Evolutionary conservation across 2,113 vertebrate species (phyloP), one percentile per base, ranked within the genome.

Genomic region (Rhabdomys dilectus): DNA sequence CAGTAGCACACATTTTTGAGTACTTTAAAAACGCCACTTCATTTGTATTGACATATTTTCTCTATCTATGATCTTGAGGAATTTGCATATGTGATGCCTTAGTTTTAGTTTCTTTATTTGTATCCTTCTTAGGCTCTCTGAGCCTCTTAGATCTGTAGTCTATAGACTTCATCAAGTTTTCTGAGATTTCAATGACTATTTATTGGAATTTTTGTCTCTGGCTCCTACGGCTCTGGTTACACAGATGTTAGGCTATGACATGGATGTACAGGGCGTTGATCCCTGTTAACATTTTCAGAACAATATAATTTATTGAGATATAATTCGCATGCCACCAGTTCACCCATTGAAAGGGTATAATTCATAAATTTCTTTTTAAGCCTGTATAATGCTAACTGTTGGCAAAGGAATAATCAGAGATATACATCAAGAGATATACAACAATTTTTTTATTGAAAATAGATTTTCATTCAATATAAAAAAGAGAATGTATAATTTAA

Each of bases 181-280:
- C 58, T 84, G 73, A 81, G 62, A 58, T 80, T 94, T 94, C 92
- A 94, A n/a, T 34, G 45, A 70, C 75, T 92, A 39, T 72, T 76
- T 92, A 81, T 66, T 89, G 45, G 64, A 89, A 91, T 68, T 95
- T 82, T 80, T 91, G 17, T 17, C 34, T 92, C 3, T 31, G 93
- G 36, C 4, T 62, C n/a, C n/a, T 94, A 56, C 84, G 78, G 21
- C 56, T 64, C 90, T 82, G 90, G 82, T 72, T 70, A 89, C 16
- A 91, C 16, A 81, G 58, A 51, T 42, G 34, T 89, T 91, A 76
- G 51, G 81, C 45, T 70, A 11, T 34, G 45, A 76, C 68, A 89
- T 56, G 91, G 78, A 95, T 72, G 34, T 80, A 58, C 24, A 82
- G 42, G 16, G 81, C 73, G 92, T 19, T 82, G 42, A 94, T 96